Conservation (phyloP, 1,140 invertebrate genomes). For the Leptopilina boulardi region DNA sequence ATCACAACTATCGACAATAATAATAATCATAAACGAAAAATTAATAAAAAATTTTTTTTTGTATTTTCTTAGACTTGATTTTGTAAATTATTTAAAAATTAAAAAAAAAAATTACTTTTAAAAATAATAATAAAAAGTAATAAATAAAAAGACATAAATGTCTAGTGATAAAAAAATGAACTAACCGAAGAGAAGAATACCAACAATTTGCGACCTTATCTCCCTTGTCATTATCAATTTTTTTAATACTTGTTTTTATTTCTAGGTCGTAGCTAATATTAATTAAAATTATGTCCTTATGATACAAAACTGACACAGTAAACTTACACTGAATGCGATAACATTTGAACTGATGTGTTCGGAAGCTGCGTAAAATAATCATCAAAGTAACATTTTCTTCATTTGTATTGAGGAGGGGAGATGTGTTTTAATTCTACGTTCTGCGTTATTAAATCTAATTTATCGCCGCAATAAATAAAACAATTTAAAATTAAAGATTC, state of each 20-base stretch:
- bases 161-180: not conserved
- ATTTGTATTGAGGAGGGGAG: not conserved
- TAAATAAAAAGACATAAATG: too few species aligned
- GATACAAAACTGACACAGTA: not conserved
- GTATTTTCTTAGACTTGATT: too few species aligned
- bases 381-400: not conserved
- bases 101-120: too few species aligned
- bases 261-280: not conserved
- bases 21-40: not conserved
- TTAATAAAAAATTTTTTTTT: too few species aligned
- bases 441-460: not conserved
- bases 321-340: not conserved
- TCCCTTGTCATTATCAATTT: constrained; percentile 1
- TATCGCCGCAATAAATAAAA: too few species aligned
- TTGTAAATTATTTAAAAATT: too few species aligned
- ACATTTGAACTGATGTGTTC: not conserved
- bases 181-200: not conserved
- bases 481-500: too few species aligned
- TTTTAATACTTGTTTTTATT: not conserved
- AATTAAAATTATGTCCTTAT: not conserved
- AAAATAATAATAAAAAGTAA: too few species aligned
- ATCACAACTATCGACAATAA: not conserved
- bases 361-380: constrained; percentile 1
- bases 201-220: not conserved
- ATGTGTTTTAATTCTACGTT: not conserved